Base-by-base conservation (phyloP, 2,797 vertebrate genomes). In the Distichodus sexfasciatus region DNA sequence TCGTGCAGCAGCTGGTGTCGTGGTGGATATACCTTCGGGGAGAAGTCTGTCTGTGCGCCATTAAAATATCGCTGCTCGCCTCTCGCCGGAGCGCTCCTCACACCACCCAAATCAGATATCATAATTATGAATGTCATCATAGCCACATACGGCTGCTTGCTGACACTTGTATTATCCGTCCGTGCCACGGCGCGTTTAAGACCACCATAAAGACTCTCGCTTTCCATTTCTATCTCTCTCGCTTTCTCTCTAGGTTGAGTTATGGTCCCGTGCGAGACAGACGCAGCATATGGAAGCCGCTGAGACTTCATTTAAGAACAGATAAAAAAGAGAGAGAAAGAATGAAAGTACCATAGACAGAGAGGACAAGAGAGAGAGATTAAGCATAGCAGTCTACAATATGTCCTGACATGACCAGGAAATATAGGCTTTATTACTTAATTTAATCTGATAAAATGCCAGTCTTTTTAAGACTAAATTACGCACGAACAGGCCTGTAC, bases 11-110 rank as follows among this genome's bases (percentile, higher is more conserved):
- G 89, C 90, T 86, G 78, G 81, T 88, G 89, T 90, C 89, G 86
- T 82, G 76, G 86, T 76, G 81, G 86, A 90, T 91, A 88, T 90
- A 91, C 89, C 90, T 91, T 90, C 85, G 80, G 90, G 89, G 90
- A 90, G 81, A 90, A 87, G 85, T 79, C 88, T 90, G 88, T 90
- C 88, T 91, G 81, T 28, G 77, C 79, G 74, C 77, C 79, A 80
- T 87, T 90, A 90, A 90, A 90, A 92, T 91, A 89, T 89, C 62
- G 87, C 83, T 87, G 60, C 75, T 77, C 81, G 84, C 80, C 79
- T 69, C 43, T 75, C 70, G 58, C 57, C n/a, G 38, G 33, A 77
- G 79, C 80, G 84, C 80, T 69, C 24, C 58, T 53, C 79, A 80
- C 54, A 28, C 57, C 26, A 40, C 57, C 60, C 59, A 69, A 71